Base-by-base conservation (phyloP, 1,140 invertebrate genomes). In the Drosophila kikkawai region DNA sequence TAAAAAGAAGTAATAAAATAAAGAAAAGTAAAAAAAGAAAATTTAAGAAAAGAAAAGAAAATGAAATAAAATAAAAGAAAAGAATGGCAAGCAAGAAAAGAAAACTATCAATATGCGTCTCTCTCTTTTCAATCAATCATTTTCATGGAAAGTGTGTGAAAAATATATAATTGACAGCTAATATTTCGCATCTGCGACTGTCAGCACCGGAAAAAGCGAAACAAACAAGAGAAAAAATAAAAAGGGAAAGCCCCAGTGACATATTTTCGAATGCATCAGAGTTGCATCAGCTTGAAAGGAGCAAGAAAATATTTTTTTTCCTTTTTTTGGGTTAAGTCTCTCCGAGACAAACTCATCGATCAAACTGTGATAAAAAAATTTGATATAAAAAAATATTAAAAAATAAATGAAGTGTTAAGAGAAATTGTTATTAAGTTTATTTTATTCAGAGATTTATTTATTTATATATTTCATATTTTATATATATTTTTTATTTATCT, bases 81-180 rank as follows among this genome's bases (percentile, higher is more conserved):
- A 34, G 15, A 8, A 1, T 29, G n/a, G 17, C 15, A 11, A 47
- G 5, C 17, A 6, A 29, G 34, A 47, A n/a, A 2, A 0, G 50
- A 1, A 39, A 39, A 68, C 64, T 47, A 68, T 64, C 58, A 41
- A 67, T 69, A 63, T 45, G 57, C 57, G 60, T 66, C 39, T 44
- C 29, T 37, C 64, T 26, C 22, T 26, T 55, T 53, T 29, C 67
- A 50, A 74, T 74, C 68, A 63, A 75, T 75, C 48, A 74, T 63
- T 45, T 39, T 34, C 12, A 34, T 15, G 19, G 41, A 15, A 15
- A 39, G 17, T 59, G 64, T 57, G 61, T 45, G 37, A 41, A 58
- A 42, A 67, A 53, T 66, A 77, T 75, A 79, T 77, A 87, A 88
- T 83, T 87, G 83, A 87, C 84, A 88, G 83, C 57, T 70, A 77